These are phyloP conservation scores for Paradisaea rubra DNA, from an alignment of 2,113 vertebrate species.

Conservation along the genomic window DNA sequence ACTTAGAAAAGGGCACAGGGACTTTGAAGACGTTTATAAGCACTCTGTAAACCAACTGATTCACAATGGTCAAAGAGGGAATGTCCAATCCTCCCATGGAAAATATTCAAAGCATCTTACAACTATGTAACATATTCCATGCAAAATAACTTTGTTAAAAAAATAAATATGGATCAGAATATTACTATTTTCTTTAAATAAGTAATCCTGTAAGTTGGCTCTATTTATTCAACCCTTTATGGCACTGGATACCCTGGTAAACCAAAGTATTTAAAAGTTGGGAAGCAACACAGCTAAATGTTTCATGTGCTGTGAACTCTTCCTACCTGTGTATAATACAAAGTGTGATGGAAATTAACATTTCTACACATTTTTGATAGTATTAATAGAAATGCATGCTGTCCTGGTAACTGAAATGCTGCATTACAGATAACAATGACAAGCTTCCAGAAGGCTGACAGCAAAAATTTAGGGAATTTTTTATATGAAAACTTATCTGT, in stretches of 20 bases:
- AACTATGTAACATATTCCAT: not conserved
- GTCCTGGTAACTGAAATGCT: not conserved
- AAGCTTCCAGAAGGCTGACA: not conserved
- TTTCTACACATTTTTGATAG: not conserved
- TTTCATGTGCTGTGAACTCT: not conserved
- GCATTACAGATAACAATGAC: not conserved
- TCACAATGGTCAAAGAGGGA: not conserved
- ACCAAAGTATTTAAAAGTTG: not conserved
- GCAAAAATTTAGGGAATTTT: not conserved
- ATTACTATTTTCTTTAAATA: not conserved
- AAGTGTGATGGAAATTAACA: not conserved
- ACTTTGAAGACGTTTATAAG: not conserved
- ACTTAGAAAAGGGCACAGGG: not conserved
- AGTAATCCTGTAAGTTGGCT: not conserved
- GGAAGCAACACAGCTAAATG: not conserved
- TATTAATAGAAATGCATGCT: not conserved
- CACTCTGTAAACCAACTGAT: not conserved
- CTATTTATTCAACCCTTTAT: not conserved
- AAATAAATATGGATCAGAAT: not conserved
- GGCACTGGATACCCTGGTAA: not conserved
- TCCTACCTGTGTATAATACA: not conserved
- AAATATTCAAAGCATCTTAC: slow-evolving; percentile 30
- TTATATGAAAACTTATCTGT: not conserved
- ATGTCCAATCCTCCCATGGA: not conserved
- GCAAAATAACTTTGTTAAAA: not conserved